These are phyloP conservation scores for Boleophthalmus pectinirostris DNA, from an alignment of 2,113 vertebrate species.

Conservation along the genomic window DNA sequence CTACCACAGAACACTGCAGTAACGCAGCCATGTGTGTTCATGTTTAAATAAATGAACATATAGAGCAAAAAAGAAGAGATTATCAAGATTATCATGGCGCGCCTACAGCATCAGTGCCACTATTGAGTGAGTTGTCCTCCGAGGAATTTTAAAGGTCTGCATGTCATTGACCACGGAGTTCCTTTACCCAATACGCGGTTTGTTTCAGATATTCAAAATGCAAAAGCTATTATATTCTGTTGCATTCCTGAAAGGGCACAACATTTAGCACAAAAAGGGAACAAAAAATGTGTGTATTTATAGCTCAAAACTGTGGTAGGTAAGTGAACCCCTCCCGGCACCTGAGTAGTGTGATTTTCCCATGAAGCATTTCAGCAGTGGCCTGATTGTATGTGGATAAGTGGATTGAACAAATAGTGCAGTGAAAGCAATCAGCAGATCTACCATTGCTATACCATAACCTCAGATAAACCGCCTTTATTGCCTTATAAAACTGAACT, in stretches of 20 bases:
- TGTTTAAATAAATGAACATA: slow-evolving; percentile 29
- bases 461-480: slow-evolving; percentile 68
- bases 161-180: slow-evolving; percentile 77
- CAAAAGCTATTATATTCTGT: slow-evolving; percentile 29
- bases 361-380: slow-evolving; percentile 56
- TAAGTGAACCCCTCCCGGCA: slow-evolving; percentile 45
- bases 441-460: slow-evolving; percentile 51
- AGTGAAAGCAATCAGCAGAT: slow-evolving; percentile 53
- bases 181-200: slow-evolving; percentile 46
- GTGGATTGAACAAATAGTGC: slow-evolving; percentile 44
- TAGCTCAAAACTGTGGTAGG: slow-evolving; percentile 21
- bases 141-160: slow-evolving; percentile 75
- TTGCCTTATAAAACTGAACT: slow-evolving; percentile 54
- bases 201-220: slow-evolving; percentile 52
- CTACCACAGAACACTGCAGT: neutral
- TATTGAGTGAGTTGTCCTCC: slow-evolving; percentile 63
- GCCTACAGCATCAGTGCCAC: slow-evolving; percentile 50
- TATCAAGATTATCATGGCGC: slow-evolving; percentile 43
- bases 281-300: slow-evolving; percentile 15
- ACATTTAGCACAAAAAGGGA: neutral
- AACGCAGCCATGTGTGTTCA: slow-evolving; percentile 10
- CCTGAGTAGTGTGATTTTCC: slow-evolving; percentile 61
- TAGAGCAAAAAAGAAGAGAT: slow-evolving; percentile 33
- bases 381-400: slow-evolving; percentile 55
- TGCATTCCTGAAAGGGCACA: slow-evolving; percentile 7